Evolutionary conservation across 2,888 invertebrate genomes (phyloP).

Genomic region (Caenorhabditis uteleia): DNA sequence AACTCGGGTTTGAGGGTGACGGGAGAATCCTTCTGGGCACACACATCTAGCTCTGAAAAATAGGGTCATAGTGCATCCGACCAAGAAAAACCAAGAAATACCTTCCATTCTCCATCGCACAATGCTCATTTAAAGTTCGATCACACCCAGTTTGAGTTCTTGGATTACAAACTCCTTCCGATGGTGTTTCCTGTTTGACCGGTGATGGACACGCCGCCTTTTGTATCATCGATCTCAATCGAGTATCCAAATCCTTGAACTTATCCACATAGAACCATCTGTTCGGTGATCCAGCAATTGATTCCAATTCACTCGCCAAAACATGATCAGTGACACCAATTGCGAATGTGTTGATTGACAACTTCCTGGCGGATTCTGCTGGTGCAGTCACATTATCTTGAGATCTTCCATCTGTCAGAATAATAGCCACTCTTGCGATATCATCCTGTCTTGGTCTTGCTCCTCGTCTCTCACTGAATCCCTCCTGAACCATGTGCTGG

Average conservation of each 20-base stretch:
- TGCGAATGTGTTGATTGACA: constrained; percentile 69
- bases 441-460: constrained; percentile 55
- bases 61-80: not conserved
- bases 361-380: constrained; percentile 66
- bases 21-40: constrained; percentile 64
- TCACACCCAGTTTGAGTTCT: constrained; percentile 68
- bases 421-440: constrained; percentile 67
- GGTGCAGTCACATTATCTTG: constrained; percentile 70
- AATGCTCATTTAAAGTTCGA: constrained; percentile 64
- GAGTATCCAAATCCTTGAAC: constrained; percentile 69
- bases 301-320: constrained; percentile 67
- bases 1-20: constrained; percentile 67
- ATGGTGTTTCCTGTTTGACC: constrained; percentile 32
- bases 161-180: constrained; percentile 60
- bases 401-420: constrained; percentile 71
- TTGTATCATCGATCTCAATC: constrained; percentile 68
- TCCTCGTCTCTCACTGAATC: constrained; percentile 60
- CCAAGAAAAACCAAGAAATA: not conserved
- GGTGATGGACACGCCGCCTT: constrained; percentile 67
- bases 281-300: constrained; percentile 67
- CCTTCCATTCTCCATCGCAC: constrained; percentile 48
- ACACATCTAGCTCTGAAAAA: constrained; percentile 49
- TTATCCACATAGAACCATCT: constrained; percentile 69
- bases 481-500: constrained; percentile 62
- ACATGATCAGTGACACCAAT: constrained; percentile 70